A percentile compares a stretch with the other conserved stretches of the same genome.
Evolutionary conservation across 2,113 vertebrate genomes (phyloP).

Genomic region (Apodemus sylvaticus): DNA sequence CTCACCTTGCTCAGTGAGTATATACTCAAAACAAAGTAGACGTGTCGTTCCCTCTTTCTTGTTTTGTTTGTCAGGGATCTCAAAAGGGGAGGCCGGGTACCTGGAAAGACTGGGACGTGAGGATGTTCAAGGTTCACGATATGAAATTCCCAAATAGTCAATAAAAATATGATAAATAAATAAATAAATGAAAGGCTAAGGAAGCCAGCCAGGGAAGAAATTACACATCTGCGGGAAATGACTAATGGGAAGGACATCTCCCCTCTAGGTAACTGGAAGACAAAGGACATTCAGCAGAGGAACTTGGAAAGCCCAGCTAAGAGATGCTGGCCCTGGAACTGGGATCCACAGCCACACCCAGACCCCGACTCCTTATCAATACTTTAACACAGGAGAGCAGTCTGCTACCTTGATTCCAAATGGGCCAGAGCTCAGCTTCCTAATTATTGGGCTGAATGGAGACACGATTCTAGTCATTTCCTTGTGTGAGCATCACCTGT

Average conservation of each 20-base stretch:
- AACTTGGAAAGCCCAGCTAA: background rate
- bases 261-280: background rate
- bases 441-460: background rate
- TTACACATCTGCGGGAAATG: background rate
- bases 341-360: background rate
- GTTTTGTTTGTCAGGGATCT: background rate
- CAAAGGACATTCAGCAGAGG: background rate
- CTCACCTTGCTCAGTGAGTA: background rate
- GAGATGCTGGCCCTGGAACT: background rate
- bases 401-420: background rate
- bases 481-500: background rate
- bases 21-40: background rate
- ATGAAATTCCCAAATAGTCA: background rate
- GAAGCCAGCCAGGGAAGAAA: background rate
- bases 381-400: background rate
- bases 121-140: background rate
- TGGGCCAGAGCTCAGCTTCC: background rate
- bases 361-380: too few species aligned
- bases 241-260: background rate
- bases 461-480: rapidly evolving
- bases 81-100: background rate
- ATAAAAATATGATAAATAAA: background rate
- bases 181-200: background rate
- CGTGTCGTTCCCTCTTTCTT: background rate
- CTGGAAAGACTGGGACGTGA: background rate